Percentiles rank a stretch among this genome's conserved stretches.
Conservation (phyloP, 2,888 invertebrate species). For the Nomada ruficornis region DNA sequence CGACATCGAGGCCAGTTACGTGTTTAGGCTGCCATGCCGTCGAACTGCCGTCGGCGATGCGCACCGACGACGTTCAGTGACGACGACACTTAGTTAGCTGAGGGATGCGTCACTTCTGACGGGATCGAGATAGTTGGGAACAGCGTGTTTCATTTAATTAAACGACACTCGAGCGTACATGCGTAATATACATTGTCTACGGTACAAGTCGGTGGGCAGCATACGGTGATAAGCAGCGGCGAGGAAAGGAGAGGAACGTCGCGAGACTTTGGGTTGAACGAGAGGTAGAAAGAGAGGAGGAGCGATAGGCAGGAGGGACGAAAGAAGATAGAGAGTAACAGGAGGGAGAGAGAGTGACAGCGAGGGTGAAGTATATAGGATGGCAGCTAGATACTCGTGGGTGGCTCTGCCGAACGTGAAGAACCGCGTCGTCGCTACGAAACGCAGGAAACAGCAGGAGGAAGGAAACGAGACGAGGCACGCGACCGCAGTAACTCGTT, state of each 20-base stretch:
- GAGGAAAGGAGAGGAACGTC: not conserved
- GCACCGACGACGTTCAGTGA: constrained; percentile 39
- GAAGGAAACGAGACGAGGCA: constrained; percentile 20
- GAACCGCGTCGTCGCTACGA: constrained; percentile 45
- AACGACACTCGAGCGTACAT: constrained; percentile 21
- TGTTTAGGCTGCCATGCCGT: constrained; percentile 43
- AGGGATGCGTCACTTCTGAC: constrained; percentile 41
- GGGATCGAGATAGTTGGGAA: constrained; percentile 11
- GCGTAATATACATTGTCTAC: not conserved
- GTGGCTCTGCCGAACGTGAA: constrained; percentile 46
- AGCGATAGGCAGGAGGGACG: no score
- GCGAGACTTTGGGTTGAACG: no score
- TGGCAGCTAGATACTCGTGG: constrained; percentile 63
- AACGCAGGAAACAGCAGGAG: constrained; percentile 36
- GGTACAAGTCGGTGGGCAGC: not conserved
- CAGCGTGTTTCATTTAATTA: constrained; percentile 34
- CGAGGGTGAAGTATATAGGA: constrained; percentile 33
- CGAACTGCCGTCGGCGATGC: constrained; percentile 36
- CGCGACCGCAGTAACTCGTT: constrained; percentile 26
- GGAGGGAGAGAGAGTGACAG: not conserved
- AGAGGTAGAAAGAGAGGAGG: no score
- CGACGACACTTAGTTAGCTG: constrained; percentile 40
- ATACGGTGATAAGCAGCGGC: constrained; percentile 38
- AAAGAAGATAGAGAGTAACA: not conserved
- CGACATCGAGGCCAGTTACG: constrained; percentile 41